Evolutionary conservation across 2,113 vertebrate genomes (phyloP).

Genomic region (Vulpes ferrilata): DNA sequence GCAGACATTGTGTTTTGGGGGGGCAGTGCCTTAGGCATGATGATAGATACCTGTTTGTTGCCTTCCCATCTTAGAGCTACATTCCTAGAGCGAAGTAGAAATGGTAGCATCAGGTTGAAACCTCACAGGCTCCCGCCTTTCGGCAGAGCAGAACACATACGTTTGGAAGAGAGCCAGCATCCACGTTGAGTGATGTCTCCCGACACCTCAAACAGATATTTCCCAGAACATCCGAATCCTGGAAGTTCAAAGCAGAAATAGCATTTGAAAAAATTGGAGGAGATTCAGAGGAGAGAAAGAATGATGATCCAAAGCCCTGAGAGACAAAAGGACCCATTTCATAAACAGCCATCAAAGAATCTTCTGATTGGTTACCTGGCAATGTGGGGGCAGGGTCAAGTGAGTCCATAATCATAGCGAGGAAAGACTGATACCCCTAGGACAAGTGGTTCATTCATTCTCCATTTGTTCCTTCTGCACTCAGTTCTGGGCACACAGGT

Average conservation of each 20-base stretch:
- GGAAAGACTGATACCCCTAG: too few species aligned
- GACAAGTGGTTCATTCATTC: background rate
- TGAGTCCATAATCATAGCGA: background rate
- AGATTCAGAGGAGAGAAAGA: conserved; percentile 51
- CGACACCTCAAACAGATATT: background rate
- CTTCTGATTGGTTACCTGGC: background rate
- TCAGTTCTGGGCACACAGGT: background rate
- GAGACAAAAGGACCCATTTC: background rate
- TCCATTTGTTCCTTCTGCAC: background rate
- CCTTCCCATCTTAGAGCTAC: background rate
- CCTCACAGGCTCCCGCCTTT: background rate
- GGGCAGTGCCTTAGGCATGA: background rate
- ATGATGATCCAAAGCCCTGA: conserved; percentile 30
- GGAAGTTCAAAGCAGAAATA: conserved; percentile 62
- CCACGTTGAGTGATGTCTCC: background rate
- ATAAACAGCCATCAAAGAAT: background rate
- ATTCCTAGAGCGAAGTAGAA: background rate
- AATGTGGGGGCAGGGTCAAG: background rate
- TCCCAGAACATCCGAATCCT: conserved; percentile 36
- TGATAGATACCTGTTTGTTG: background rate
- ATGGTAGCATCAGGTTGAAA: background rate
- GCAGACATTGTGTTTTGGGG: background rate
- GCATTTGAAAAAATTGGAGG: background rate
- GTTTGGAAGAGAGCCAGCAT: background rate
- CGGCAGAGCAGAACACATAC: fast-evolving